Evolutionary conservation across 64 coral and sea anemone species (phyloP), one percentile per base, ranked within the genome.

Genomic region (Hydrozoanthus tunicans): DNA sequence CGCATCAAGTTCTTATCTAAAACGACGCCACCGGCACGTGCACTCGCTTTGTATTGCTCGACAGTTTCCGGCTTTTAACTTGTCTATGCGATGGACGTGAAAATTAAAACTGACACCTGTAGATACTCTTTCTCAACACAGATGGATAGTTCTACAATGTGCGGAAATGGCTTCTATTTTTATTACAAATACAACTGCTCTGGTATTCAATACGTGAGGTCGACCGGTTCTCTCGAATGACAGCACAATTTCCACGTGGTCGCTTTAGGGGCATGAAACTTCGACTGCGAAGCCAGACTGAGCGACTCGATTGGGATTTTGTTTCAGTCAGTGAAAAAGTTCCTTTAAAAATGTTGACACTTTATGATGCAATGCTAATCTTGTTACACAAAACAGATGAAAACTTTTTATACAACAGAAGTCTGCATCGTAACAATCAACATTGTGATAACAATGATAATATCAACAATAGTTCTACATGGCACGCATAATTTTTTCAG

Each of bases 21-120:
- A 76, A 53, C 9, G 9, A 76, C 72, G 72, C 72, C 32, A 76
- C 6, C 27, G 32, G 72, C 72, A 76, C 72, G 72, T 76, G 72
- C 53, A 32, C 9, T 11, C 26, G 32, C 72, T 76, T 76, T 76
- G 32, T 76, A 52, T 51, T 43, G 9, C 10, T 51, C 26, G 53
- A 76, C 12, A 52, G 25, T 76, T 76, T 76, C 72, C 72, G 72
- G 72, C 5, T 76, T 32, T 12, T 76, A 53, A 27, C 10, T 51
- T 4, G 14, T 14, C 27, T 52, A 51, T 53, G 9, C 72, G 26
- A 52, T 51, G 12, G 12, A 10, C 32, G 53, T 32, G 72, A 13
- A 51, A 76, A 43, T 43, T 43, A 76, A 76, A 76, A 52, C 32
- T 53, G 72, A 76, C 72, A 76, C 32, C 13, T 51, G 25, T 76